Evolutionary conservation across 2,888 invertebrate genomes (phyloP), one percentile per base, ranked within the genome.

Genomic region (Hemaris fuciformis): DNA sequence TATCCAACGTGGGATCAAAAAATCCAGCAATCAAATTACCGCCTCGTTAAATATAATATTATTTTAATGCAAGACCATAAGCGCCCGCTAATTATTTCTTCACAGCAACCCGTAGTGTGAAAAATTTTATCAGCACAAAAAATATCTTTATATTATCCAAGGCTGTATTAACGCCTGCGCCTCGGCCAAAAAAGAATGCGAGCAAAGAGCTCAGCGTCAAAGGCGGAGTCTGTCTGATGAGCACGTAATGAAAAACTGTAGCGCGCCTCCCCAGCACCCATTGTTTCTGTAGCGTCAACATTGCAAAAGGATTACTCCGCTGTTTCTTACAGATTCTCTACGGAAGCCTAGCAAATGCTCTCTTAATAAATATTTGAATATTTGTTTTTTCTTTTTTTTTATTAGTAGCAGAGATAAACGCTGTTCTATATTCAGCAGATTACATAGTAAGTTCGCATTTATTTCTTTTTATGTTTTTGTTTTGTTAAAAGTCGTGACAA

Each of bases 201-300:
- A 20, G 53, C 53, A 53, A 53, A 53, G 53, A 31, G 27, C 10
- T 8, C 31, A 31, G 27, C 10, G 53, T 53, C 53, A 53, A 53
- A 53, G 53, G 53, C 45, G 13, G 13, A 2, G 48, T 15, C 15
- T 15, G 31, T 15, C 10, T 53, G 53, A 53, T 53, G 53, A 53
- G 53, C 53, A 53, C 27, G 53, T 53, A 53, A 53, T 53, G 53
- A 53, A 31, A 53, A 53, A 38, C 38, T 38, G n/a, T 8, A n/a
- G 3, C 53, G 27, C 31, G 53, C 53, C 53, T 53, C 18, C 53
- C 27, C 15, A 31, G 27, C 27, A 25, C 10, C 31, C 27, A 53
- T 53, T 53, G 53, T 53, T 27, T 31, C 53, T 8, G 27, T 53
- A 6, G 15, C 53, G 53, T 27, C 31, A 15, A 31, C 27, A 53